These are phyloP conservation scores for Drosophila sechellia DNA, from an alignment of 1,140 invertebrate species.

Conservation along the genomic window DNA sequence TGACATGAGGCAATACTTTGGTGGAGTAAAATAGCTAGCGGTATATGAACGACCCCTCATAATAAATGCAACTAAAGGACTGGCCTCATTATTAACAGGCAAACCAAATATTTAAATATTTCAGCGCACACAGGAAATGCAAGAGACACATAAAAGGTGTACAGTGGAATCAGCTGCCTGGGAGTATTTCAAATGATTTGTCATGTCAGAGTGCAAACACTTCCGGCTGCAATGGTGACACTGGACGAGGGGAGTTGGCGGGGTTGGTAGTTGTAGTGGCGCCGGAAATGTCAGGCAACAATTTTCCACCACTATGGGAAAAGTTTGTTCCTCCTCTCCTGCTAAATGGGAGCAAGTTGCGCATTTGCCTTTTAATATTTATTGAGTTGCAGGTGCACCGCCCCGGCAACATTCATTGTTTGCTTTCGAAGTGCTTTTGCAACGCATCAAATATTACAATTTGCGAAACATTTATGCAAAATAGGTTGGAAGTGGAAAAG, in stretches of 20 bases:
- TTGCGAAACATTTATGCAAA: conserved; percentile 76
- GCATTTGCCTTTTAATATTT: conserved; percentile 77
- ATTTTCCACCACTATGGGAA: conserved; percentile 46
- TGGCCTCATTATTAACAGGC: conserved; percentile 62
- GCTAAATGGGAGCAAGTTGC: conserved; percentile 47
- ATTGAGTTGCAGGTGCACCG: conserved; percentile 66
- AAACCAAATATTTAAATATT: conserved; percentile 64
- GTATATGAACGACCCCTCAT: conserved; percentile 2
- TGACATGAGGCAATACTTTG: background rate
- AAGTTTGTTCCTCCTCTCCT: conserved; percentile 10
- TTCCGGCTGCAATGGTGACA: conserved; percentile 55
- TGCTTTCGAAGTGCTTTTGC: conserved; percentile 49
- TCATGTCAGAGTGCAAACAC: conserved; percentile 70
- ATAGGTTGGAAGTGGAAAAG: conserved; percentile 1
- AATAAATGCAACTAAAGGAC: conserved; percentile 12
- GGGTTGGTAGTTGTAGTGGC: background rate
- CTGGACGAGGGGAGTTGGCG: background rate
- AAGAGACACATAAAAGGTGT: conserved; percentile 7
- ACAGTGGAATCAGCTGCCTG: conserved; percentile 39
- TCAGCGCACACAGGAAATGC: conserved; percentile 23
- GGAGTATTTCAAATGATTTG: conserved; percentile 73
- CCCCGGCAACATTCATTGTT: background rate
- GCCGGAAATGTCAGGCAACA: conserved; percentile 41
- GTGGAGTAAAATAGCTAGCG: background rate
- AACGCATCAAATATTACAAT: conserved; percentile 78